These are phyloP conservation scores for Drosophila pectinifera DNA, from an alignment of 1,140 invertebrate species.

Conservation along the genomic window DNA sequence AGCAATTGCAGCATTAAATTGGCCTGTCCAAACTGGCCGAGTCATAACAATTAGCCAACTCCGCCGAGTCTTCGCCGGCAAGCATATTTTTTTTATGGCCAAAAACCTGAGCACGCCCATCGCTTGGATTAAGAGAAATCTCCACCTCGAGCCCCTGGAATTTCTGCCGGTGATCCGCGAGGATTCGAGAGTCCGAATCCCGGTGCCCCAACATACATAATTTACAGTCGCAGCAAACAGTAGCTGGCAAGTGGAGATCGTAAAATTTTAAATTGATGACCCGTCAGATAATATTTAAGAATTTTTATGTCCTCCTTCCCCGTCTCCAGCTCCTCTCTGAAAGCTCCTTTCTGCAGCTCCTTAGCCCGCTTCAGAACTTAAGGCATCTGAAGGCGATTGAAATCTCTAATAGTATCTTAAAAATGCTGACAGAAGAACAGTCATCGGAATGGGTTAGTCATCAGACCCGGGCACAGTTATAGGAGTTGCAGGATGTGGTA, in stretches of 20 bases:
- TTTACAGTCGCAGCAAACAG: constrained; percentile 82
- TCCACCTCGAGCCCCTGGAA: constrained; percentile 10
- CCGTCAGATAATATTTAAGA: constrained; percentile 82
- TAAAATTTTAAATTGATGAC: constrained; percentile 84
- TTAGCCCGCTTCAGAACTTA: constrained; percentile 15
- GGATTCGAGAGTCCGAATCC: constrained; percentile 17
- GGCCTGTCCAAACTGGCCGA: constrained; percentile 61
- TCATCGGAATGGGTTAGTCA: constrained; percentile 28
- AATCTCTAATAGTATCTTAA: constrained; percentile 30
- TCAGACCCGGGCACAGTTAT: constrained; percentile 1
- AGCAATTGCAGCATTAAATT: constrained; percentile 63
- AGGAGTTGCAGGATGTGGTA: constrained; percentile 8
- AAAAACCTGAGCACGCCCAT: constrained; percentile 49
- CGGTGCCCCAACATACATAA: constrained; percentile 55
- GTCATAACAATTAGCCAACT: constrained; percentile 71
- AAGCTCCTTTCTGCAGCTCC: constrained; percentile 12
- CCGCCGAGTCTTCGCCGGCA: constrained; percentile 16
- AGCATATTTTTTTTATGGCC: constrained; percentile 54
- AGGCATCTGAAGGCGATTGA: constrained; percentile 15
- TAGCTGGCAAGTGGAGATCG: constrained; percentile 73
- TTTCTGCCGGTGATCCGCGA: constrained; percentile 26
- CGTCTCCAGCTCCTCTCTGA: neutral
- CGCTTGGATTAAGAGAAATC: constrained; percentile 46
- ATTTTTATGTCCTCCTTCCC: constrained; percentile 63
- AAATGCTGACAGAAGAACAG: constrained; percentile 30